These are phyloP conservation scores for Dromas ardeola DNA, from an alignment of 2,113 vertebrate genomes.

Conservation along the genomic window DNA sequence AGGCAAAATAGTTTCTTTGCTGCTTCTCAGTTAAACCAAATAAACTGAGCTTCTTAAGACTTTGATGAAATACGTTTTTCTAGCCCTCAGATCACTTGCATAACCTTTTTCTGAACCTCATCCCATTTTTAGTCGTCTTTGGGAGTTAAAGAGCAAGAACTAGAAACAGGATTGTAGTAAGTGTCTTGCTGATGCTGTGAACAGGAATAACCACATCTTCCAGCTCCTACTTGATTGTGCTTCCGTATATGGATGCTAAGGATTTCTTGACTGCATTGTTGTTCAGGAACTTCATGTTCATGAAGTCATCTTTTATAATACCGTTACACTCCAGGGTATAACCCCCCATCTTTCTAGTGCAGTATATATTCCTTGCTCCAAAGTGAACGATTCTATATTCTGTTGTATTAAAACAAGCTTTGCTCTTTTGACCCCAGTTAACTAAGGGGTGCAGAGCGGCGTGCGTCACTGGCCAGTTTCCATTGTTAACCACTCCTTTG, in stretches of 20 bases:
- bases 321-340: not conserved
- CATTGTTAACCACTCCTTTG: not conserved
- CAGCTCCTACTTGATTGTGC: not conserved
- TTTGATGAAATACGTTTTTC: not conserved
- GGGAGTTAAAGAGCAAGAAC: not conserved
- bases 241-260: not conserved
- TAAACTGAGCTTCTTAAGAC: not conserved
- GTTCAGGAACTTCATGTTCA: not conserved
- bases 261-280: not conserved
- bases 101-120: not conserved
- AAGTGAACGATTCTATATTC: not conserved
- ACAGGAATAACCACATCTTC: not conserved
- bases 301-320: not conserved
- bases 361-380: not conserved
- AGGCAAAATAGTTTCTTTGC: not conserved
- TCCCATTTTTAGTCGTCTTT: not conserved
- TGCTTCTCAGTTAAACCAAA: not conserved
- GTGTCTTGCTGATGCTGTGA: not conserved
- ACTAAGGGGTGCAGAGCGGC: not conserved
- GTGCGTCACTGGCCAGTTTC: not conserved
- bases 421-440: not conserved
- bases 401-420: not conserved
- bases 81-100: not conserved
- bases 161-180: not conserved
- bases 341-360: not conserved